Evolutionary conservation across 1,140 invertebrate species (phyloP), one percentile per base, ranked within the genome.

Genomic region (Anastrepha ludens): DNA sequence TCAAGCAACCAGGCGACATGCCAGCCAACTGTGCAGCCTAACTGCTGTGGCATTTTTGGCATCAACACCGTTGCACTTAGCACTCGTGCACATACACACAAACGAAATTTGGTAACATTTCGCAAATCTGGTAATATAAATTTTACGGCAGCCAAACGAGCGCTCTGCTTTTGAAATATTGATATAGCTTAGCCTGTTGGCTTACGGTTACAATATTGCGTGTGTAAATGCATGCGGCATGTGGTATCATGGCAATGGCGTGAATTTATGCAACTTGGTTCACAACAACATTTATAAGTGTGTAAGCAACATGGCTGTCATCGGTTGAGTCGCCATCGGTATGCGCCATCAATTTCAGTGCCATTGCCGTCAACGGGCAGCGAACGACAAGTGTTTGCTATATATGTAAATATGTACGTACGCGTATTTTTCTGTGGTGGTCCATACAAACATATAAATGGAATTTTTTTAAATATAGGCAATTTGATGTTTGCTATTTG

Each of bases 301-400:
- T 81, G 47, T 50, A 81, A 55, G 47, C 74, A 81, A 81, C 17
- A 11, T 13, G 47, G 17, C 74, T 81, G 74, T 81, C 74, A 81
- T 81, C 74, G 47, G 44, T n/a, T 13, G 2, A 81, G 47, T 81
- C 74, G 47, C 74, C 74, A 81, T 50, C 74, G 74, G 74, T 81
- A 55, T 81, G n/a, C 47, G 74, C 74, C 74, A 81, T 81, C 74
- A 81, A 81, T 81, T 81, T 81, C 74, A 81, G 74, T 81, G 74
- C 74, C 74, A 81, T 58, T 81, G 74, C 74, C 74, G 44, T 55
- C 9, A 81, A n/a, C 47, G 8, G 47, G 13, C 11, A 15, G 47
- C 74, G 9, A 78, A n/a, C 20, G 44, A 5, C 70, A 78, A 78
- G 17, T 78, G n/a, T n/a, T 50, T 15, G 47, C 41, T 39, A 78